phyloP scores from a whole-genome alignment of 2,888 invertebrate species.

The Campopleginae sp. region DNA sequence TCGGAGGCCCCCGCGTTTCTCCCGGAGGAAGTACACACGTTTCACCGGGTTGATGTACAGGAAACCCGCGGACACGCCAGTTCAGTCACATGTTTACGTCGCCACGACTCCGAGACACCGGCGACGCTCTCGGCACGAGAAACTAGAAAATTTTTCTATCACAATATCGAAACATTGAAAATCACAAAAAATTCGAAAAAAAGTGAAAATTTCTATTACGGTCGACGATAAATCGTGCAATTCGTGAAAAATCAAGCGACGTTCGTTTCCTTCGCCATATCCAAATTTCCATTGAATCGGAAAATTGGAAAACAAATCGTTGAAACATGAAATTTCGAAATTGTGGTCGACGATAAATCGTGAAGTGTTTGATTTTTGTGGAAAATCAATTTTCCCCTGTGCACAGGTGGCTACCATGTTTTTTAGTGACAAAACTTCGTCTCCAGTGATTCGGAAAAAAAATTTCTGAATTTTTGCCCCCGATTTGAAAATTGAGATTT shows the following conservation, averaged over 20 bases:
- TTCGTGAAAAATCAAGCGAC: not conserved
- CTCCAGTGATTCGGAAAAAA: not conserved
- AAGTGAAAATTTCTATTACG: not conserved
- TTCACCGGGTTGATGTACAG: conserved; percentile 79
- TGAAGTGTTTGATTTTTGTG: not conserved
- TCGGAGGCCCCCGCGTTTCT: conserved; percentile 69
- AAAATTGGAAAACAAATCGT: not conserved
- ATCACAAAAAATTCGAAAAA: not conserved
- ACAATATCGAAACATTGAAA: not conserved
- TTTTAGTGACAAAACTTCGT: not conserved
- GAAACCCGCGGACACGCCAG: conserved; percentile 74
- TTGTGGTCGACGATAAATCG: not conserved
- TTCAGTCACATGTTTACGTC: conserved; percentile 79
- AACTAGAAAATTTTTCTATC: not conserved
- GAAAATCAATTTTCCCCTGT: not conserved
- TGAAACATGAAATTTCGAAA: not conserved
- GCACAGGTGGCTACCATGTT: not conserved
- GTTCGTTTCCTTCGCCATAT: too few species aligned
- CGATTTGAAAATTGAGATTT: not conserved
- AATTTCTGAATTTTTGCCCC: too few species aligned
- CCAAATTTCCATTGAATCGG: too few species aligned
- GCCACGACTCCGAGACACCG: conserved; percentile 63
- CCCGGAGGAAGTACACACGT: conserved; percentile 78
- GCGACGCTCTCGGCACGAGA: conserved; percentile 42
- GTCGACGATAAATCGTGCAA: not conserved